Evolutionary conservation across 2,888 invertebrate species (phyloP), one percentile per base, ranked within the genome.

Genomic region (Noctua fimbriata): DNA sequence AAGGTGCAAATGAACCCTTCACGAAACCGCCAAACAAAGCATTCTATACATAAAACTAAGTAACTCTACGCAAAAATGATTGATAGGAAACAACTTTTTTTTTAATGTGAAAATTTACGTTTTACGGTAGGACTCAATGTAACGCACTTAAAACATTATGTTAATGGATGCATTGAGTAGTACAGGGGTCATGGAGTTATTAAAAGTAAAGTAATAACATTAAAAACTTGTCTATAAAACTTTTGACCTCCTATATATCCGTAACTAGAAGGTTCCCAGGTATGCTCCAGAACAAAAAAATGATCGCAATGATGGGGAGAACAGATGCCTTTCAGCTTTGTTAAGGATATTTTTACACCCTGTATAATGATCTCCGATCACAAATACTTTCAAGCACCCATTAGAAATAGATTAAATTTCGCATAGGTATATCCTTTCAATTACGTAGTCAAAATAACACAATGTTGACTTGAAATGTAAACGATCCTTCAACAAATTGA

Each of bases 401-500:
- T 72, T 72, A 63, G 2, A 41, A 55, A 69, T 16, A 60, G 41
- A 80, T 85, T 49, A 41, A 63, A 80, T 72, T 80, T 84, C 72
- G 36, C 24, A 76, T 16, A 44, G 21, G 41, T 47, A 66, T 32
- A 71, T 47, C 71, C 72, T 80, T 71, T 79, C 36, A 71, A 75
- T 69, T 69, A 72, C 4, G 72, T 58, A 69, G 58, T 16, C 76
- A 69, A 67, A 71, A 82, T 66, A 86, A 69, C 28, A 58, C 32
- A 36, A 9, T 71, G 71, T 75, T 85, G 41, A 85, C 82, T 69
- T 69, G 36, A 72, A 70, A 47, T 63, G 44, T 76, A 76, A 82
- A 66, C 69, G 58, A 82, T 73, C 76, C 76, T 74, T 47, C 65
- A 49, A 44, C 36, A 82, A 86, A 86, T 82, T 78, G 55, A 83